These are phyloP conservation scores for Leucoraja erinaceus DNA, from an alignment of 2,113 vertebrate genomes.

Conservation along the genomic window DNA sequence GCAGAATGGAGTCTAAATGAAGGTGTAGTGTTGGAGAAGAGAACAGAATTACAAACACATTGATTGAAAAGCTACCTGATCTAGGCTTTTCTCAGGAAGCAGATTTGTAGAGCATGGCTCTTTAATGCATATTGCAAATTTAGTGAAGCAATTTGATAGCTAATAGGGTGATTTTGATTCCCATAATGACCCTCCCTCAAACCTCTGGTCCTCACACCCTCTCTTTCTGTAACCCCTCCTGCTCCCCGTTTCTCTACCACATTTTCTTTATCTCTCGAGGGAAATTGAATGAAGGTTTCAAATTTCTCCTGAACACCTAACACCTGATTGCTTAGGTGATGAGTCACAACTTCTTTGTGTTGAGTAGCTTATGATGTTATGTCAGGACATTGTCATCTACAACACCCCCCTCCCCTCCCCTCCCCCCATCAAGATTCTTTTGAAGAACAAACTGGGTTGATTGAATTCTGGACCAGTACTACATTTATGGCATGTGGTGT, in stretches of 20 bases:
- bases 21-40: not conserved
- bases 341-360: not conserved
- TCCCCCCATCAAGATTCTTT: no score
- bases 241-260: not conserved
- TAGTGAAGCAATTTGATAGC: not conserved
- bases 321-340: not conserved
- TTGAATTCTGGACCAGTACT: not conserved
- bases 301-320: not conserved
- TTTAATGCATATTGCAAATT: not conserved
- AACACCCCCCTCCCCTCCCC: no score
- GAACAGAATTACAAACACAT: not conserved
- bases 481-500: not conserved
- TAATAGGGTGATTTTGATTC: not conserved
- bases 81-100: not conserved
- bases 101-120: not conserved
- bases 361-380: no score
- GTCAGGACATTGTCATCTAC: no score
- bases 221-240: not conserved
- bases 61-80: not conserved
- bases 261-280: no score
- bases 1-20: not conserved
- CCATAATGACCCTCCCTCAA: no score
- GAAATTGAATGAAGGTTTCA: no score
- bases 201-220: not conserved
- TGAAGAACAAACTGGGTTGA: not conserved